A percentile compares a stretch with the other conserved stretches of the same genome.
Conservation (phyloP, 2,888 invertebrate species). For the Trissolcus brochymenae region DNA sequence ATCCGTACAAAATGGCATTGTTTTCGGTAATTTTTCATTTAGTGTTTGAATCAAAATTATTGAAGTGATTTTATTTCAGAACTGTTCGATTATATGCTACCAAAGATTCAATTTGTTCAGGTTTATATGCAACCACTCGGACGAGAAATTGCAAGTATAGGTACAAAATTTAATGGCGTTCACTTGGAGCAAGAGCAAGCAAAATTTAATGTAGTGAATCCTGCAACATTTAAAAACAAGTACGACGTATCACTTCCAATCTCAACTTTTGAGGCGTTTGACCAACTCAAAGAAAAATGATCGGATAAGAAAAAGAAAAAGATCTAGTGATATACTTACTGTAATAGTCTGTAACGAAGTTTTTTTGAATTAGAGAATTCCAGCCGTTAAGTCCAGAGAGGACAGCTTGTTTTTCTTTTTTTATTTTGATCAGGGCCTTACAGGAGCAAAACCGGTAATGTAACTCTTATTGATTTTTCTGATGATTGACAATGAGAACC, state of each 20-base stretch:
- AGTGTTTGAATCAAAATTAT: not conserved
- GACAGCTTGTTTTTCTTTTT: too few species aligned
- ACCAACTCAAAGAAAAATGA: constrained; percentile 9
- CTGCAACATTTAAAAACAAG: constrained; percentile 12
- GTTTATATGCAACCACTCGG: not conserved
- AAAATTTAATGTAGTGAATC: constrained; percentile 12
- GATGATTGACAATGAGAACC: too few species aligned
- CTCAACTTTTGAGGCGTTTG: not conserved
- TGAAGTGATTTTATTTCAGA: not conserved
- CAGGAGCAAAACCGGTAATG: too few species aligned
- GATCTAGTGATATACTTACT: constrained; percentile 12
- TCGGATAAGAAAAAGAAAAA: constrained; percentile 13
- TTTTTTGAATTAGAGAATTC: too few species aligned
- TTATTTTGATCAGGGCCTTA: too few species aligned
- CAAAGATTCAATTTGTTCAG: constrained; percentile 8
- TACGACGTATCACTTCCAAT: constrained; percentile 5
- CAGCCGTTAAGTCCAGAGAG: too few species aligned
- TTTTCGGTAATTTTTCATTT: too few species aligned
- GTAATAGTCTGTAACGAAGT: too few species aligned
- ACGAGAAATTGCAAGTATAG: constrained; percentile 1
- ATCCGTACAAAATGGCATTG: too few species aligned
- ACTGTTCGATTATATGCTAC: constrained; percentile 5
- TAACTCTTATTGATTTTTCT: too few species aligned
- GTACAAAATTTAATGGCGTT: constrained; percentile 3
- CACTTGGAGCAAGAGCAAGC: constrained; percentile 10